A percentile compares a stretch with the other conserved stretches of the same genome.
Evolutionary conservation across 2,113 vertebrate species (phyloP).

Genomic region (Callipepla squamata): DNA sequence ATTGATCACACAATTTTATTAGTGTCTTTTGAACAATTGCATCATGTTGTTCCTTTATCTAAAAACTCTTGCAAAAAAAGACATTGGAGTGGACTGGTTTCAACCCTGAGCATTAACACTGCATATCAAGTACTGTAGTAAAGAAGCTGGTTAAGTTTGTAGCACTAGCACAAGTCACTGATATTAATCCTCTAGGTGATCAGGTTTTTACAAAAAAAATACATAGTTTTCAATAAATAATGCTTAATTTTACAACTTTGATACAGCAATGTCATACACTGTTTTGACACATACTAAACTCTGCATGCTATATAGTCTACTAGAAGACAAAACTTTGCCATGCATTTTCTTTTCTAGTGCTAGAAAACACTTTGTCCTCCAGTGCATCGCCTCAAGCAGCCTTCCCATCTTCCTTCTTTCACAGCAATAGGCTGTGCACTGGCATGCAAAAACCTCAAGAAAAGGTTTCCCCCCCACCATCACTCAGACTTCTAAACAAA

Average conservation of each 20-base stretch:
- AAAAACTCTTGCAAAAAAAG: constrained; percentile 80
- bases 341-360: constrained; percentile 83
- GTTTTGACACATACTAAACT: constrained; percentile 83
- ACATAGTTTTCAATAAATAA: constrained; percentile 89
- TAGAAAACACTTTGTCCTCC: constrained; percentile 79
- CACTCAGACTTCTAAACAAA: constrained; percentile 84
- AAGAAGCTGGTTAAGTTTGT: constrained; percentile 79
- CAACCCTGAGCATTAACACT: constrained; percentile 86
- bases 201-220: constrained; percentile 87
- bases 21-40: constrained; percentile 81
- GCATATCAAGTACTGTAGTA: constrained; percentile 82
- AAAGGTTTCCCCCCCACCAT: constrained; percentile 78
- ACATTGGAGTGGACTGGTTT: constrained; percentile 82
- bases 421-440: constrained; percentile 75
- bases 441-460: constrained; percentile 83
- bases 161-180: constrained; percentile 82
- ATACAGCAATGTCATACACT: constrained; percentile 87
- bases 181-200: constrained; percentile 83
- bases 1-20: constrained; percentile 84
- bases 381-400: constrained; percentile 78
- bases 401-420: constrained; percentile 64
- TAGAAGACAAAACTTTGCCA: constrained; percentile 80
- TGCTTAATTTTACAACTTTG: constrained; percentile 89
- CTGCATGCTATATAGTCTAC: constrained; percentile 85
- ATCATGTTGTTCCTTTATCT: constrained; percentile 77